phyloP scores from a whole-genome alignment of 1,140 invertebrate species.

The Plectus sambesii region DNA sequence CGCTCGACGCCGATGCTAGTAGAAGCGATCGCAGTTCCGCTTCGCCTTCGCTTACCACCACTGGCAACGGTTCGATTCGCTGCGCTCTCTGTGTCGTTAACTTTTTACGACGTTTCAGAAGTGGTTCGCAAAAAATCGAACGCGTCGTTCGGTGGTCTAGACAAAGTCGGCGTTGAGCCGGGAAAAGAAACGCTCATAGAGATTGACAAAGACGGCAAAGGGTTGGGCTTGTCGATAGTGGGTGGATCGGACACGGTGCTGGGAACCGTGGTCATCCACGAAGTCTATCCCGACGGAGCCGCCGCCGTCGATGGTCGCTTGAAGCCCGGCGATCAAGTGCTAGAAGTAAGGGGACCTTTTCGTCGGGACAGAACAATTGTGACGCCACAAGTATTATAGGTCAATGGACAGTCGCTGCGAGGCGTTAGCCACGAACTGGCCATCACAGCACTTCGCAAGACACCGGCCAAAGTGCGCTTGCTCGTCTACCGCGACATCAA shows the following conservation, averaged over 20 bases:
- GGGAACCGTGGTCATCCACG: constrained; percentile 44
- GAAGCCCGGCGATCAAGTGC: constrained; percentile 78
- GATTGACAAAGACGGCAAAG: constrained; percentile 43
- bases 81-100: no score
- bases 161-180: constrained; percentile 30
- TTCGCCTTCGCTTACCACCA: no score
- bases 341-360: constrained; percentile 46
- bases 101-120: no score
- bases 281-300: constrained; percentile 50
- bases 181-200: constrained; percentile 44
- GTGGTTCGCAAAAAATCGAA: no score
- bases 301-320: constrained; percentile 78
- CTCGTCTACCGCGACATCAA: constrained; percentile 67
- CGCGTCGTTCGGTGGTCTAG: no score
- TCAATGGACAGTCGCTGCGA: constrained; percentile 63
- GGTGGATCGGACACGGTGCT: constrained; percentile 43
- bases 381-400: constrained; percentile 29
- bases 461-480: constrained; percentile 64
- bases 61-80: no score
- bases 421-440: constrained; percentile 57
- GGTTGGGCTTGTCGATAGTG: constrained; percentile 40
- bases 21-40: no score
- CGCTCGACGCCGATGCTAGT: no score
- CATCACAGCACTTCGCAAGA: constrained; percentile 60
- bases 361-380: constrained; percentile 9